A percentile compares a stretch with the other conserved stretches of the same genome.
These are phyloP conservation scores for Merluccius polli DNA, from an alignment of 2,797 vertebrate genomes.

Conservation along the genomic window DNA sequence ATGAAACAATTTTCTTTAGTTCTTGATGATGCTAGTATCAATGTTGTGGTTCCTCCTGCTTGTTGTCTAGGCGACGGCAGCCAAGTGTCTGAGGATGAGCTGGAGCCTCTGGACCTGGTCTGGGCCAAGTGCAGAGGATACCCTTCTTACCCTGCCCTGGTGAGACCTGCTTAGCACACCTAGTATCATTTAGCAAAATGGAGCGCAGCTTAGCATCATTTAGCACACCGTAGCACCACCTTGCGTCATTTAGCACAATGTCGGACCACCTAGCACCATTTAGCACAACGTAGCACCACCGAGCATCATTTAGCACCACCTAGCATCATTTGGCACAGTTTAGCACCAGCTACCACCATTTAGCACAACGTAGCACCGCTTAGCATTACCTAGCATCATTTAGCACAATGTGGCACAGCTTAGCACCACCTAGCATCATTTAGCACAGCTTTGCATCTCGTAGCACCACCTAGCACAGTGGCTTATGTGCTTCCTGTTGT, in stretches of 20 bases:
- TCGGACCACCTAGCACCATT: not conserved
- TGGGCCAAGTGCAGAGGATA: slow-evolving; percentile 99
- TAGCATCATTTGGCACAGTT: not conserved
- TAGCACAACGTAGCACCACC: not conserved
- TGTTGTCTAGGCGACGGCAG: slow-evolving; percentile 73
- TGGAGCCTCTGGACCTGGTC: slow-evolving; percentile 92
- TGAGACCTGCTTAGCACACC: slow-evolving; percentile 59
- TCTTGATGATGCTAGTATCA: not conserved
- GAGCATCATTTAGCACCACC: not conserved
- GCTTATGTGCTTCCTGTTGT: not conserved
- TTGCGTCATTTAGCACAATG: not conserved
- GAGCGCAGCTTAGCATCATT: not conserved
- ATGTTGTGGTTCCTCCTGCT: not conserved
- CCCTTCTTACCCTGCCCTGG: slow-evolving; percentile 97
- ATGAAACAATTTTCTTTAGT: not conserved
- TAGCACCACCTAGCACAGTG: not conserved
- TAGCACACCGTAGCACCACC: not conserved
- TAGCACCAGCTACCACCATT: not conserved
- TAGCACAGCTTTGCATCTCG: not conserved
- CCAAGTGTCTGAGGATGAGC: slow-evolving; percentile 81
- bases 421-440: not conserved
- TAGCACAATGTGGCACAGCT: not conserved
- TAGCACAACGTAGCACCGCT: too few species aligned
- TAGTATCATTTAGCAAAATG: not conserved
- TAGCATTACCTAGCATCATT: not conserved